Conservation (phyloP, 2,797 vertebrate genomes). For the Pipistrellus kuhlii region DNA sequence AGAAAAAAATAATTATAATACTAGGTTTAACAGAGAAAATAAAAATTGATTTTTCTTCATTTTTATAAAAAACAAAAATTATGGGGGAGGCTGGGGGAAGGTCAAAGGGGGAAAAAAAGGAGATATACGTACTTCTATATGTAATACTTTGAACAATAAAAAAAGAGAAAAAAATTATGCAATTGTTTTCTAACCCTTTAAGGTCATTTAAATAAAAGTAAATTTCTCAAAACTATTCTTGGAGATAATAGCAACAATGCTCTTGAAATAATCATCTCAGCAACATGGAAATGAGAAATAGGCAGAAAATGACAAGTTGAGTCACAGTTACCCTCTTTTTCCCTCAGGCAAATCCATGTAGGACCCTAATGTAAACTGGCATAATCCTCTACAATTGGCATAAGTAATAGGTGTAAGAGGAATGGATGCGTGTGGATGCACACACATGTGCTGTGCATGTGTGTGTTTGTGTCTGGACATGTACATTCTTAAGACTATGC, state of each 20-base stretch:
- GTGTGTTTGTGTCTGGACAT: neutral
- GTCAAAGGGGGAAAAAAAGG: no score
- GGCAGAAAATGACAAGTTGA: conserved; percentile 9
- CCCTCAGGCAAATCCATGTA: conserved; percentile 40
- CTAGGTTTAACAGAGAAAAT: neutral
- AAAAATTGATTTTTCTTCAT: neutral
- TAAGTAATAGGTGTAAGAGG: neutral
- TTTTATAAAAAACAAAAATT: conserved; percentile 39
- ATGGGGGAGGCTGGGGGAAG: neutral
- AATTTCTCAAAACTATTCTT: conserved; percentile 46
- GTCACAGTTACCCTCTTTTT: conserved; percentile 1
- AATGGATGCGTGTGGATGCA: neutral
- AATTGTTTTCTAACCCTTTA: conserved; percentile 35
- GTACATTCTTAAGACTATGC: neutral
- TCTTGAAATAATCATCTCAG: conserved; percentile 36
- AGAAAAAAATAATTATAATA: neutral
- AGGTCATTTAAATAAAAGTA: conserved; percentile 44
- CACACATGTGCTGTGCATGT: neutral
- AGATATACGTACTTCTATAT: no score
- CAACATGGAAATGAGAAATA: neutral
- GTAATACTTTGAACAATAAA: neutral
- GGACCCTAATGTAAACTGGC: neutral
- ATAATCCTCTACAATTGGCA: neutral
- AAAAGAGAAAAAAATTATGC: conserved; percentile 43
- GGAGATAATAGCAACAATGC: neutral